Base-by-base conservation (phyloP, 2,797 vertebrate species). In the Lates japonicus region DNA sequence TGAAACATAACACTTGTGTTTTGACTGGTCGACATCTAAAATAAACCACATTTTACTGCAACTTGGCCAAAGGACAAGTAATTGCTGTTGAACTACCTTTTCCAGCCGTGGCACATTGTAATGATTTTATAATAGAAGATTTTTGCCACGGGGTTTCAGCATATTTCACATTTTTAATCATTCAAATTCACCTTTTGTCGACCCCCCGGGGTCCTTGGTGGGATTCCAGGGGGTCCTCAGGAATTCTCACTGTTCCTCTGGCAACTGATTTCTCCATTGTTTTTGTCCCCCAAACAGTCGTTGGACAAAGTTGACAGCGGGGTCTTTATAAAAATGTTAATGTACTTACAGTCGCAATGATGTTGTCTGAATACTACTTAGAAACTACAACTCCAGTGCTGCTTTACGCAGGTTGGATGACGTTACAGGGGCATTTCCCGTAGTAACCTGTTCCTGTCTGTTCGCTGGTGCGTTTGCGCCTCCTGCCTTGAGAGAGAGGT, bases 401-500 rank as follows among this genome's bases (percentile, higher is more conserved):
- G 85, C 88, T 66, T 58, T 59, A 80, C 85, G 90, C 69, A 20
- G 3, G 33, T 48, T 62, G 55, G 78, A 68, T 94, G 93, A 94
- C 94, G 95, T 93, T 2, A 12, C 71, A 42, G 20, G 77, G 58
- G 77, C 89, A 87, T 89, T 87, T 93, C 92, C 91, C 86, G 83
- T 85, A 83, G 89, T 92, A 92, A 94, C 91, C 87, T 87, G 25
- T 89, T 86, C 85, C 82, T 79, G 93, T 85, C 87, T 77, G 77
- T 25, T 68, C 52, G 76, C 7, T 75, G 88, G 84, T 88, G 87
- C 87, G 83, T 87, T 78, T 88, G 92, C 92, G 90, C 92, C 93
- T 91, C 90, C 93, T 92, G 88, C 87, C 84, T 89, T 86, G 87
- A 90, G 78, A 76, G 80, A 70, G 93, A 90, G 94, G 93, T 89